Evolutionary conservation across 2,797 vertebrate genomes (phyloP).

Genomic region (Alca torda): DNA sequence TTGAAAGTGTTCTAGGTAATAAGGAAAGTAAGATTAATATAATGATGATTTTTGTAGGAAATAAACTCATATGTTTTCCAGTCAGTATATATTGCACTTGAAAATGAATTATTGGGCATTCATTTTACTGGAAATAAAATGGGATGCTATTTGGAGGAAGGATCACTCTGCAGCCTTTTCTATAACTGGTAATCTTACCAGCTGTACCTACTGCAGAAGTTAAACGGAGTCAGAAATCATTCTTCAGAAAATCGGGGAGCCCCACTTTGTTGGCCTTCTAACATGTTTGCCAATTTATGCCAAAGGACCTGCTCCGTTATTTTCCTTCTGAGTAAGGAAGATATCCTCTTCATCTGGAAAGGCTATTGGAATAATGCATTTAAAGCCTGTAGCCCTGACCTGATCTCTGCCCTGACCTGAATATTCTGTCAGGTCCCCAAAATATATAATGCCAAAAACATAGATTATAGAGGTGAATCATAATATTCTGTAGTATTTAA

Average conservation of each 20-base stretch:
- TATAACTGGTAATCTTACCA: not conserved
- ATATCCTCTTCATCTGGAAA: not conserved
- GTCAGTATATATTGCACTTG: not conserved
- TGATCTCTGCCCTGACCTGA: not conserved
- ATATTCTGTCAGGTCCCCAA: not conserved
- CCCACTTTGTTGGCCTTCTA: not conserved
- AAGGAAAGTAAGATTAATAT: not conserved
- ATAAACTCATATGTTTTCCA: not conserved
- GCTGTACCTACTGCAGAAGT: not conserved
- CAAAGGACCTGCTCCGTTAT: not conserved
- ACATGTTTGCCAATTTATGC: not conserved
- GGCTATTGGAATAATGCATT: not conserved
- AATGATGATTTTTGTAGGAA: not conserved
- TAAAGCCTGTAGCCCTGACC: not conserved
- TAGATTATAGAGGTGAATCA: not conserved
- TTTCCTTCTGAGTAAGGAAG: not conserved
- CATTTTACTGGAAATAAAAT: not conserved
- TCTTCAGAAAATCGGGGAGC: not conserved
- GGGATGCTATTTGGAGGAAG: not conserved
- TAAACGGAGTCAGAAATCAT: not conserved
- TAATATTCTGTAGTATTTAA: not conserved
- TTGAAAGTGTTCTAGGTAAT: conserved; percentile 73
- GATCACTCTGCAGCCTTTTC: not conserved
- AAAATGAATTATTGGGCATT: not conserved
- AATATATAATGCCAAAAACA: not conserved